Evolutionary conservation across 1,140 invertebrate genomes (phyloP), one percentile per base, ranked within the genome.

Genomic region (Drosophila yakuba): DNA sequence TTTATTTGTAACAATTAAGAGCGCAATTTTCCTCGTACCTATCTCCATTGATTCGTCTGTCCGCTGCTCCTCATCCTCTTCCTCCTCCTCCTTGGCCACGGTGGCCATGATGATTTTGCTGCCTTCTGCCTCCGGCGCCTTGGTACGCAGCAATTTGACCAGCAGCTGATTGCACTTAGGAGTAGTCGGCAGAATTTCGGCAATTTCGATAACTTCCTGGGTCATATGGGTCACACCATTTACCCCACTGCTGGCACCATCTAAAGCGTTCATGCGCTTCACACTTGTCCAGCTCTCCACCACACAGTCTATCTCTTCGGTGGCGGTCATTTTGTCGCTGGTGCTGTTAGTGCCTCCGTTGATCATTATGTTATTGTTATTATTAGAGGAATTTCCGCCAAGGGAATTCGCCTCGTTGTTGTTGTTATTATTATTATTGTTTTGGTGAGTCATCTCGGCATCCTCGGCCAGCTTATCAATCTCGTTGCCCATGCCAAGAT

Each of bases 71-170:
- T 90, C 85, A 17, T 78, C 47, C 12, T 63, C 72, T 17, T 86
- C 81, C 36, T 89, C 88, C 8, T 81, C 76, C 48, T 91, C 90
- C 44, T 80, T 86, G 15, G 77, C 74, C 4, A 91, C 80, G 2
- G 83, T 91, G 10, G 86, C 90, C 86, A 91, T 91, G 39, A 91
- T 91, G 12, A 91, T 90, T 35, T 91, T 91, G 12, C 78, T 73
- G 28, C 61, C 66, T 28, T 78, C 78, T 1, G 71, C 60, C 44
- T 78, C 78, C 4, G 80, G 86, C 0, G 60, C 85, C 59, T 88
- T 92, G 1, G 84, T 91, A 14, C 83, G 89, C 47, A 88, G 48
- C 44, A 92, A 48, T 44, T 91, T 92, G 1, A 92, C 91, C 25
- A 92, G 54, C 32, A 92, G 51, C 45, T 92, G 88, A 61, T 91